Percentiles rank a stretch among this genome's conserved stretches.
Evolutionary conservation across 2,888 invertebrate genomes (phyloP).

Genomic region (Athetis lepigone): DNA sequence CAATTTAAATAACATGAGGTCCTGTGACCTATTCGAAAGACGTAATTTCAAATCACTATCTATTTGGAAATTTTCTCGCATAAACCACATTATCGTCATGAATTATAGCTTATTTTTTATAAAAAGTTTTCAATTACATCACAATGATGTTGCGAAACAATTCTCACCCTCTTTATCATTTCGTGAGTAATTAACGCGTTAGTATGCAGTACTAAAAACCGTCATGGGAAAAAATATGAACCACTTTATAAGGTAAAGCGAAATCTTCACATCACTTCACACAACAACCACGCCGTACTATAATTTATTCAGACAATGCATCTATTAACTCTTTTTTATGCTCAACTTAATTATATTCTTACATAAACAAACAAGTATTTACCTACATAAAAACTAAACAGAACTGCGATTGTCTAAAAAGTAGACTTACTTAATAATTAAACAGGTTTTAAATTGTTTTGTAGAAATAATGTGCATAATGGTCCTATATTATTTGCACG

Average conservation of each 20-base stretch:
- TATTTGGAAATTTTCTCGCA: constrained; percentile 23
- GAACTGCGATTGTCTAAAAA: constrained; percentile 27
- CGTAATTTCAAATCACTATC: constrained; percentile 2
- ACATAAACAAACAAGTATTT: constrained; percentile 54
- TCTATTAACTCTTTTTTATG: constrained; percentile 21
- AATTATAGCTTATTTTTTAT: constrained; percentile 30
- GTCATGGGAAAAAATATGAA: constrained; percentile 11
- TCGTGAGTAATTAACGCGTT: constrained; percentile 26
- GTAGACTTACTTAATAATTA: constrained; percentile 20
- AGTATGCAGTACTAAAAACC: constrained; percentile 3
- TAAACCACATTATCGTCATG: constrained; percentile 12
- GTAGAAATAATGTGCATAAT: constrained; percentile 12
- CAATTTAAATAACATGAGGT: constrained; percentile 37
- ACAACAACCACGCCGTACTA: constrained; percentile 1
- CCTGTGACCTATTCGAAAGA: constrained; percentile 38
- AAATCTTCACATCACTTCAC: constrained; percentile 12
- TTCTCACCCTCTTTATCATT: constrained; percentile 27
- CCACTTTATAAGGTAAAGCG: constrained; percentile 24
- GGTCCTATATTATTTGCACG: not conserved
- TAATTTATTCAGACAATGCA: constrained; percentile 15
- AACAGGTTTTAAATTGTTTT: constrained; percentile 23
- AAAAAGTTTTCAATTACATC: constrained; percentile 28
- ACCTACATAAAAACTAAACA: constrained; percentile 36
- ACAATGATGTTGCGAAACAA: constrained; percentile 33
- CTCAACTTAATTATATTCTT: constrained; percentile 31